Evolutionary conservation across 2,888 invertebrate species (phyloP), one percentile per base, ranked within the genome.

Genomic region (Rhopalosiphum nymphaeae): DNA sequence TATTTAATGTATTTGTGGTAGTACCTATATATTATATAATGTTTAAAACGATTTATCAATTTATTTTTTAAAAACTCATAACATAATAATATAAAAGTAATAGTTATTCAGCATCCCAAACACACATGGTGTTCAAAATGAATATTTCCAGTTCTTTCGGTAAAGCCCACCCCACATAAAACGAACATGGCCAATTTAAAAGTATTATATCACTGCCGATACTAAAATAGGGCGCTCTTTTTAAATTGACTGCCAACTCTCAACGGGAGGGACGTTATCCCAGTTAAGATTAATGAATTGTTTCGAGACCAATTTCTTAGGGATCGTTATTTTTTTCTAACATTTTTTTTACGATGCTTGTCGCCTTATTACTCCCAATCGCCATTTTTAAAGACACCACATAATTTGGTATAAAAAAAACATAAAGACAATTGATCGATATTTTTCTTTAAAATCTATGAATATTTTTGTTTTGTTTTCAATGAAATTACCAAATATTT

Each of bases 201-300:
- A 94, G 94, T 86, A 94, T 94, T 94, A 94, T 94, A 94, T 94
- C 94, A 94, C 94, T 94, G 94, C 94, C 94, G 90, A 94, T 94
- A 94, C 94, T 91, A 94, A 90, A 94, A 94, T 94, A 91, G 94
- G 94, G 94, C 85, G 94, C 94, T 94, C 91, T 94, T 90, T 94
- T 94, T 94, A 94, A 94, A 94, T 94, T 94, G 94, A 91, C 94
- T 94, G 94, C 94, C 94, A 94, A 94, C 94, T 94, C 93, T 93
- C 94, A 86, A 94, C 94, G 94, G 94, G 94, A 94, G 94, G 94
- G 94, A 94, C 86, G 94, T 61, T 94, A 94, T 94, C 94, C 94
- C 90, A 86, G 94, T 94, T 94, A 94, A 94, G 94, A 94, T 94
- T 94, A 94, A 94, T 94, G 94, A 94, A 94, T 94, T 94, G 94